Evolutionary conservation across 2,888 invertebrate genomes (phyloP).

Genomic region (Campaea margaritaria): DNA sequence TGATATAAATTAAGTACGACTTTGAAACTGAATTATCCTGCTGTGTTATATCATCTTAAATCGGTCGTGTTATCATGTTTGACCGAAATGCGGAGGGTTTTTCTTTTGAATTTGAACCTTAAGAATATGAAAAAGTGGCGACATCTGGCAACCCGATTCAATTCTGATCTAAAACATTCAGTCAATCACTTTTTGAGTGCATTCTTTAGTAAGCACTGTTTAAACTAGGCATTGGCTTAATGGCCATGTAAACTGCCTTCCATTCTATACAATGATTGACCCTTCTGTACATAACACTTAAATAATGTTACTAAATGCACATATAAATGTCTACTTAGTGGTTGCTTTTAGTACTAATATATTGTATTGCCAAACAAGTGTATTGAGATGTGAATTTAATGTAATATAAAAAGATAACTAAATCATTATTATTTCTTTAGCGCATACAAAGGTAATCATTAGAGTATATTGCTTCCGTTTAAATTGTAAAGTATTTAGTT

Average conservation of each 20-base stretch:
- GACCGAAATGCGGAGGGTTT: too few relatives aligned
- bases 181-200: too few relatives aligned
- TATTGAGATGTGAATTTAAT: slow-evolving; percentile 23
- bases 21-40: too few relatives aligned
- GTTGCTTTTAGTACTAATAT: slow-evolving; percentile 22
- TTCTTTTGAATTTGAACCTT: too few relatives aligned
- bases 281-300: slow-evolving; percentile 7
- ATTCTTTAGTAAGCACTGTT: too few relatives aligned
- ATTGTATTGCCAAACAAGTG: slow-evolving; percentile 23
- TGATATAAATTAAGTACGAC: too few relatives aligned
- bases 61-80: too few relatives aligned
- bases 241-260: background rate
- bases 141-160: too few relatives aligned
- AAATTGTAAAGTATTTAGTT: slow-evolving; percentile 1
- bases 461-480: background rate
- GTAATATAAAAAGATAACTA: slow-evolving; percentile 1
- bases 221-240: background rate
- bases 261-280: slow-evolving; percentile 14
- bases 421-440: slow-evolving; percentile 5
- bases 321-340: slow-evolving; percentile 12
- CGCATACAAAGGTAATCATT: slow-evolving; percentile 1
- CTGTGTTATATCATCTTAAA: too few relatives aligned
- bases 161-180: too few relatives aligned
- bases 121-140: too few relatives aligned
- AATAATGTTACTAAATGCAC: slow-evolving; percentile 15